Conservation (phyloP, 2,797 vertebrate genomes). For the Semotilus atromaculatus region DNA sequence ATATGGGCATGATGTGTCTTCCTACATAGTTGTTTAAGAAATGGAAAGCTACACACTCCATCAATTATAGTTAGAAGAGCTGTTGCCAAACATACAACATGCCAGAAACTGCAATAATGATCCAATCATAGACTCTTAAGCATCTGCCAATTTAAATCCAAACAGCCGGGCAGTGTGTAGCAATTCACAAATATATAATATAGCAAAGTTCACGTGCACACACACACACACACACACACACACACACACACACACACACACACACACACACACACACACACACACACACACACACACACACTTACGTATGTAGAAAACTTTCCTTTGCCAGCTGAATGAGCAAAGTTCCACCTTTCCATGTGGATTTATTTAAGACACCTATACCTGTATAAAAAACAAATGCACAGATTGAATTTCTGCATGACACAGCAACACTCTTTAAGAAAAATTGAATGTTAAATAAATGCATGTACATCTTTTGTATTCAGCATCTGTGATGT, state of each 20-base stretch:
- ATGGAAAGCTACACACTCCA: no score
- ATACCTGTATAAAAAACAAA: conserved; percentile 76
- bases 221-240: background rate
- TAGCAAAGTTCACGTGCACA: background rate
- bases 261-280: background rate
- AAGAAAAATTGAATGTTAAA: background rate
- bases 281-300: background rate
- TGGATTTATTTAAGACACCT: conserved; percentile 89
- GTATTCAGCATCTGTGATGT: conserved; percentile 82
- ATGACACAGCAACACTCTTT: background rate
- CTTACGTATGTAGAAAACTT: conserved; percentile 91
- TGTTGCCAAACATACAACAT: no score
- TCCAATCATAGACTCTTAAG: no score
- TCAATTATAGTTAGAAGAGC: no score
- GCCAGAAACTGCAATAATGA: no score
- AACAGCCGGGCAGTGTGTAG: background rate
- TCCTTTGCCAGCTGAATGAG: conserved; percentile 93
- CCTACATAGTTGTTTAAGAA: no score
- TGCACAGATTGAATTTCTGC: background rate
- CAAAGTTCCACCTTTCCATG: conserved; percentile 93
- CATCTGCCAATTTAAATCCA: no score
- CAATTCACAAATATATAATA: background rate
- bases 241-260: background rate
- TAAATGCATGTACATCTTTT: conserved; percentile 84
- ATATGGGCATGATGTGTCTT: no score